Conservation (phyloP, 35 echinoderm and acorn worm species). For the Heliocidaris tuberculata region DNA sequence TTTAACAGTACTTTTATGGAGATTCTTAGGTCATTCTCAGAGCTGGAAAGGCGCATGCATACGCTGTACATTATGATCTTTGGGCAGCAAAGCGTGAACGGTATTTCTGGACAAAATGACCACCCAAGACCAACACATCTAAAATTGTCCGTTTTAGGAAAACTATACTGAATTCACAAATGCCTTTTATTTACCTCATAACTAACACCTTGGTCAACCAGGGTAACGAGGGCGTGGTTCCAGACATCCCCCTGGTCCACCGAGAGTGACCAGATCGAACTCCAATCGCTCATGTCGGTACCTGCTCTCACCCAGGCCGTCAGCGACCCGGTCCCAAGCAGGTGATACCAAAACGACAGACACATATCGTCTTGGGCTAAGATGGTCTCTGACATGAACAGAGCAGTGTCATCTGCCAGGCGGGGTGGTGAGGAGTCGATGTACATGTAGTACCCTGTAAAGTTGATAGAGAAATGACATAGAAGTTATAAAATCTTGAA, state of each 20-base stretch:
- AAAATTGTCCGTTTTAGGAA: too few relatives aligned
- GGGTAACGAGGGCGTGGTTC: conserved; percentile 63
- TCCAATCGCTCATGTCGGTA: conserved; percentile 48
- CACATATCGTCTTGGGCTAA: conserved; percentile 59
- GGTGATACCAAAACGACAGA: conserved; percentile 84
- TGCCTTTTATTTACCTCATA: conserved; percentile 60
- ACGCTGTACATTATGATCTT: too few relatives aligned
- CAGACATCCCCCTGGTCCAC: conserved; percentile 72
- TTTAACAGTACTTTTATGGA: too few relatives aligned
- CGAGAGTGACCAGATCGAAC: conserved; percentile 45
- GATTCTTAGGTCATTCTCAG: too few relatives aligned
- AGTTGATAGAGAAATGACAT: not conserved
- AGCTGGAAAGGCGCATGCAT: too few relatives aligned
- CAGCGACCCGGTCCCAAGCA: conserved; percentile 52
- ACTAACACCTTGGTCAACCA: conserved; percentile 9
- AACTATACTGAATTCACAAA: too few relatives aligned
- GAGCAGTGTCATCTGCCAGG: conserved; percentile 36
- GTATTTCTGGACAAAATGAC: too few relatives aligned
- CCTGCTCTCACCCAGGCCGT: conserved; percentile 17
- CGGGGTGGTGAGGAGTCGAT: conserved; percentile 69
- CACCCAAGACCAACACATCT: too few relatives aligned
- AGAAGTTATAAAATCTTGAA: too few relatives aligned
- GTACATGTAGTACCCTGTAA: conserved; percentile 76
- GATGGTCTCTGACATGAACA: conserved; percentile 55
- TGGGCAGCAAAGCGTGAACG: too few relatives aligned